Evolutionary conservation across 2,888 invertebrate species (phyloP).

Genomic region (Nineta flava): DNA sequence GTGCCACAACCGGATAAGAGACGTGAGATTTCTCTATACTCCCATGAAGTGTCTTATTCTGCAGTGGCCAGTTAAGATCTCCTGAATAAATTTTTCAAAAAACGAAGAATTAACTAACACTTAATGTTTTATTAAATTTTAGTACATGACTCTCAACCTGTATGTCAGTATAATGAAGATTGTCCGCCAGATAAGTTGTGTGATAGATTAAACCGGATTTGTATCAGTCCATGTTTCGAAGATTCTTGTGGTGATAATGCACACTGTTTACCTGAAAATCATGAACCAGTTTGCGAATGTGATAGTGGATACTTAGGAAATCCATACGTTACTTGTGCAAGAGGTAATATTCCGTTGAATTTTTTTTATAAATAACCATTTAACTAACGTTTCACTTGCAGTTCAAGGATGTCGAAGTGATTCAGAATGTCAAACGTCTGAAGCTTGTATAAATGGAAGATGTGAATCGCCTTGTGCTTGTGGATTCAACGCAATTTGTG

Average conservation of each 20-base stretch:
- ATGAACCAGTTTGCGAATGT: conserved; percentile 62
- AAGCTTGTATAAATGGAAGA: conserved; percentile 62
- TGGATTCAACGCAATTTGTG: conserved; percentile 66
- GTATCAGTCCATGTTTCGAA: conserved; percentile 65
- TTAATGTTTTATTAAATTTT: conserved; percentile 11
- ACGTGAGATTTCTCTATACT: too few species aligned
- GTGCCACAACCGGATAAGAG: too few species aligned
- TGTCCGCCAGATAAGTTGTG: conserved; percentile 76
- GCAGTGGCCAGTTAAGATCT: background rate
- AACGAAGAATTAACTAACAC: background rate
- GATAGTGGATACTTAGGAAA: conserved; percentile 58
- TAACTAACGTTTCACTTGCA: conserved; percentile 14
- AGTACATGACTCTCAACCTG: conserved; percentile 34
- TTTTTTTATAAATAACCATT: too few species aligned
- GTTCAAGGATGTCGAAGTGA: conserved; percentile 57
- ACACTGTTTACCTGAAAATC: conserved; percentile 58
- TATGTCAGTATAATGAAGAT: conserved; percentile 83
- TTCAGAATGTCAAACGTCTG: conserved; percentile 52
- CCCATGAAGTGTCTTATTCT: background rate
- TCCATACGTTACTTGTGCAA: conserved; percentile 52
- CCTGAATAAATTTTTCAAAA: background rate
- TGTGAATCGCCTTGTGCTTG: conserved; percentile 66
- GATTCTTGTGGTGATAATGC: conserved; percentile 73
- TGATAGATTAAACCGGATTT: conserved; percentile 67
- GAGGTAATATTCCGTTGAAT: conserved; percentile 11